Conservation (phyloP, 2,113 vertebrate genomes). For the Anhinga rufa region DNA sequence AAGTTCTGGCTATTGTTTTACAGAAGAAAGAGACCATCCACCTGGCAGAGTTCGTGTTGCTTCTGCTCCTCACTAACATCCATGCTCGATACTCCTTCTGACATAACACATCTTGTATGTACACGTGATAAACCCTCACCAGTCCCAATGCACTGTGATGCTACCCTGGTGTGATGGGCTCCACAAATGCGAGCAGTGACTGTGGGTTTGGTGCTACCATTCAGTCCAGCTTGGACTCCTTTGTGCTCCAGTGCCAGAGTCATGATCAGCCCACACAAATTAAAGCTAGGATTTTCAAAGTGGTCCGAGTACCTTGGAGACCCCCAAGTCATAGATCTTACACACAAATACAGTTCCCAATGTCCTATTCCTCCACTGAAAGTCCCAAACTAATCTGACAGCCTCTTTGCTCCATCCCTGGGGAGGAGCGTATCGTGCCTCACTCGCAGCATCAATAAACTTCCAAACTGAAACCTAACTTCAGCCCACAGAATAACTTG, state of each 20-base stretch:
- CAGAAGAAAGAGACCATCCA: not conserved
- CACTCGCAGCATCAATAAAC: not conserved
- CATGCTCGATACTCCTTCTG: not conserved
- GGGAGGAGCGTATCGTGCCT: not conserved
- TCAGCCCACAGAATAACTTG: not conserved
- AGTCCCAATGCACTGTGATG: fast-evolving
- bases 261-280: not conserved
- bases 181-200: not conserved
- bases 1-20: not conserved
- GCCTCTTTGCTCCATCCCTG: not conserved
- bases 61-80: not conserved
- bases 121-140: not conserved
- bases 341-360: not conserved
- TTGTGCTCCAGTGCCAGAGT: not conserved
- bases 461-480: not conserved
- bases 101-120: too few species aligned
- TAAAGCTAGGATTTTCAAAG: not conserved
- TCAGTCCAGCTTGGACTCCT: not conserved
- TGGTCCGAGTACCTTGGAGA: not conserved
- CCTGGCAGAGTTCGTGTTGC: not conserved
- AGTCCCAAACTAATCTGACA: not conserved
- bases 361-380: not conserved
- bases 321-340: not conserved
- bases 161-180: not conserved
- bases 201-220: not conserved